Base-by-base conservation (phyloP, 1,140 invertebrate species). In the Chymomyza costata region DNA sequence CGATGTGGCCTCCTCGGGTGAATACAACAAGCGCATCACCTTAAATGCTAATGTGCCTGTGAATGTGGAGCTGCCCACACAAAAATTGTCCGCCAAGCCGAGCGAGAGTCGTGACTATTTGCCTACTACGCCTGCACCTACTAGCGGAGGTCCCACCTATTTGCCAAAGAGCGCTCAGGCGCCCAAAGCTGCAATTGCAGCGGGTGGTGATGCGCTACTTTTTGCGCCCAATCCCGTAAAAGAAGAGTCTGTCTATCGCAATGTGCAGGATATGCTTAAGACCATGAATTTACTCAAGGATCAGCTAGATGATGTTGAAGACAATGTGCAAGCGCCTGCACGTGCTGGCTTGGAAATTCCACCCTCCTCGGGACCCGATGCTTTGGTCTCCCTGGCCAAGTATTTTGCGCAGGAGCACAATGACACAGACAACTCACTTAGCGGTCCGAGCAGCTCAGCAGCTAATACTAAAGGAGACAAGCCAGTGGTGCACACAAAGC, bases 371-470 rank as follows among this genome's bases (percentile, higher is more conserved):
- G 91, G 92, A 0, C 91, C 92, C 1, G 92, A 92, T 65, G 91
- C 92, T 1, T 83, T 94, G 1, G 92, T 93, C 67, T 92, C 92
- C 1, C 74, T 94, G 30, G 92, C 93, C 15, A 87, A 93, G 53
- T 94, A 94, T 65, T 93, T 93, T 80, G 92, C 92, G 10, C 90
- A 89, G 40, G 86, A 90, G 43, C 90, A 92, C 55, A 90, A 90
- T 63, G 87, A 90, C 1, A 88, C 87, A 1, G 32, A 8, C 53
- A 86, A 76, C 17, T 11, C 67, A 0, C 14, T 82, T 30, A 48
- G 53, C 34, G 16, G 45, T 32, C 7, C 48, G 11, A 40, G 13
- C 3, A 8, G 17, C 6, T 13, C n/a, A 2, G 62, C 62, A 19
- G 38, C 37, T 5, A 61, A 63, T 2, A 13, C 8, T 31, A 82